phyloP scores from a whole-genome alignment of 2,888 invertebrate genomes.

The Hydriomena furcata region DNA sequence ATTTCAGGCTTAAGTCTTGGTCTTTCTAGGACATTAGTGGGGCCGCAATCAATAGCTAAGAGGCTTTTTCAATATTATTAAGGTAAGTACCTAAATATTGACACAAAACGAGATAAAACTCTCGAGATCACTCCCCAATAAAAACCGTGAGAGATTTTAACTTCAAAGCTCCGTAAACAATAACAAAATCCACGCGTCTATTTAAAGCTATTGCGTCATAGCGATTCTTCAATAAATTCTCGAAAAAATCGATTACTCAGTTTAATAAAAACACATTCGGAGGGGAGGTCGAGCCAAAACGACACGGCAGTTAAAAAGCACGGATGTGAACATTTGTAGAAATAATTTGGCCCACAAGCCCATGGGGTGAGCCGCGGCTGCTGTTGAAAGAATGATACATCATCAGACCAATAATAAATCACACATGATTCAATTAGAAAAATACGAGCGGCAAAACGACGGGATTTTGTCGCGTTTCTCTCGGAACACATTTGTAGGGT shows the following conservation, averaged over 20 bases:
- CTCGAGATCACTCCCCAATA: conserved; percentile 3
- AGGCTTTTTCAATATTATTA: too few species aligned
- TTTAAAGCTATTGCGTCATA: conserved; percentile 44
- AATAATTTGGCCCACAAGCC: conserved; percentile 77
- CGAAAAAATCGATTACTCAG: conserved; percentile 63
- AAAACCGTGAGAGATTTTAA: conserved; percentile 34
- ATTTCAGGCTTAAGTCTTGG: too few species aligned
- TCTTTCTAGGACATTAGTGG: too few species aligned
- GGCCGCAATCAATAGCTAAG: too few species aligned
- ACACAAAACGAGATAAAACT: conserved; percentile 2
- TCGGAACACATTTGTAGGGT: conserved; percentile 65
- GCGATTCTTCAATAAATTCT: conserved; percentile 52
- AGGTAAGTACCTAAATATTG: too few species aligned
- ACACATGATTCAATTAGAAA: conserved; percentile 83
- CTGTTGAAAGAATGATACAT: conserved; percentile 82
- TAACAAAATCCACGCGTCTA: conserved; percentile 37
- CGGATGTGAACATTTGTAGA: conserved; percentile 78
- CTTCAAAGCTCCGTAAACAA: conserved; percentile 36
- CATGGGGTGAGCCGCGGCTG: conserved; percentile 77
- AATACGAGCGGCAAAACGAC: conserved; percentile 67
- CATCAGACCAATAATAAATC: conserved; percentile 83
- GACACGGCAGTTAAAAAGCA: conserved; percentile 69
- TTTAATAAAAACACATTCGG: conserved; percentile 66
- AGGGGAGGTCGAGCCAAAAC: conserved; percentile 59
- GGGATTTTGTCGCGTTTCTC: conserved; percentile 65